phyloP scores from a whole-genome alignment of 2,888 invertebrate genomes.

The Strigamia crassipes region DNA sequence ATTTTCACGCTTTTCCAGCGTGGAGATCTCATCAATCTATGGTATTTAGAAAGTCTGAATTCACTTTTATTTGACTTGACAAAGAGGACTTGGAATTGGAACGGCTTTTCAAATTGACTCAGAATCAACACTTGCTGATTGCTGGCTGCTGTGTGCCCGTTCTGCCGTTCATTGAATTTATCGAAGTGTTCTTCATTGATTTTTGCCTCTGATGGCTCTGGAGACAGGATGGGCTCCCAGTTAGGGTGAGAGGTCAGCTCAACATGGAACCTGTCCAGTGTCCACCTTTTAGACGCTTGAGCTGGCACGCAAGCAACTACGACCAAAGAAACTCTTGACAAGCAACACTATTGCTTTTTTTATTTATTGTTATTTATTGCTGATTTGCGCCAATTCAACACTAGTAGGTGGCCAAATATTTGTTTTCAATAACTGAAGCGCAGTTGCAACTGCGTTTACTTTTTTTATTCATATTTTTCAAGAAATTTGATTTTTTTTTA shows the following conservation, averaged over 20 bases:
- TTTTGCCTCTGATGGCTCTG: constrained; percentile 5
- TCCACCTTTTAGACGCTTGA: not conserved
- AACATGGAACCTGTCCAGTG: constrained; percentile 12
- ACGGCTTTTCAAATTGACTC: constrained; percentile 1
- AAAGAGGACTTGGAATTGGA: not conserved
- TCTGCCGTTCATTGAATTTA: not conserved
- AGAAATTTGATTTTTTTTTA: too few species aligned
- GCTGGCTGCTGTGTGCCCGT: constrained; percentile 6
- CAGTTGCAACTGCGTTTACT: too few species aligned
- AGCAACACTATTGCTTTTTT: not conserved
- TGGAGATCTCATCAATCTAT: not conserved
- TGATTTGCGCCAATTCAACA: not conserved
- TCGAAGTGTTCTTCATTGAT: constrained; percentile 21
- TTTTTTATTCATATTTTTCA: too few species aligned
- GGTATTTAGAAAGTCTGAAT: constrained; percentile 16
- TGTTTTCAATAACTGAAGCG: not conserved
- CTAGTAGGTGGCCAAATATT: not conserved
- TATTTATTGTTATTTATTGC: not conserved
- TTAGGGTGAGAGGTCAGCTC: not conserved
- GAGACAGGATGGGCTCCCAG: constrained; percentile 12
- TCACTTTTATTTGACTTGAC: constrained; percentile 11
- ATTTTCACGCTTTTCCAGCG: not conserved
- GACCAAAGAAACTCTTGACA: not conserved
- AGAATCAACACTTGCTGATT: constrained; percentile 21
- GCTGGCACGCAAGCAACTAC: not conserved